phyloP scores from a whole-genome alignment of 2,113 vertebrate species.

The Illadopsis cleaveri region DNA sequence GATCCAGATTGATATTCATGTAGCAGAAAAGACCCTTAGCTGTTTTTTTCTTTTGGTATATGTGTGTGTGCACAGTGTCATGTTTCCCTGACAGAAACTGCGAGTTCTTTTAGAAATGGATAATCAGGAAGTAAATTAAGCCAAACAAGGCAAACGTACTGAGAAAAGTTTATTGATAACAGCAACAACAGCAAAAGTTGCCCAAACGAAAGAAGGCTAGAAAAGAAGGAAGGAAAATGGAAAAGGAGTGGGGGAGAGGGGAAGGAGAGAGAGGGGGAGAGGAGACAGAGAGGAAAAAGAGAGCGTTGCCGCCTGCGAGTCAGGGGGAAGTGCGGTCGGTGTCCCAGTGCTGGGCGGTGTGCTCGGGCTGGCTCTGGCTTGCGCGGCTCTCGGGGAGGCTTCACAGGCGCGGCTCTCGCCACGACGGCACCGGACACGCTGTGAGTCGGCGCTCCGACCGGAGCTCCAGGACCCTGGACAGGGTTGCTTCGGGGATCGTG shows the following conservation, averaged over 20 bases:
- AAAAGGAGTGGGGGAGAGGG: background rate
- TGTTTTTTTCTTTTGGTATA: background rate
- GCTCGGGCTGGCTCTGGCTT: background rate
- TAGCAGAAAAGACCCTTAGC: background rate
- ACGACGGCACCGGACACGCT: fast-evolving
- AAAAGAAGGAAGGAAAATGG: background rate
- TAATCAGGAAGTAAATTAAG: background rate
- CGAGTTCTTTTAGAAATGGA: background rate
- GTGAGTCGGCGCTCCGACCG: fast-evolving
- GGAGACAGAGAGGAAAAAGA: background rate
- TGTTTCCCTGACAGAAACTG: background rate
- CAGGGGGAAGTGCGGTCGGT: too few species aligned
- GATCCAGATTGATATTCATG: background rate
- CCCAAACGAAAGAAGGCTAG: background rate
- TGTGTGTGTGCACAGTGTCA: background rate
- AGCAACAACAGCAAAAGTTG: background rate
- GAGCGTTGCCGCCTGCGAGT: background rate
- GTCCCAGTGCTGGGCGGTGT: background rate
- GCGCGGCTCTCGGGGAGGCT: too few species aligned
- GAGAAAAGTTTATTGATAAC: background rate
- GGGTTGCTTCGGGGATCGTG: fast-evolving
- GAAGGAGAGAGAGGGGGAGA: background rate
- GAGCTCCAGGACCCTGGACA: too few species aligned
- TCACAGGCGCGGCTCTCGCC: too few species aligned
- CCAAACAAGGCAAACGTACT: background rate